Evolutionary conservation across 2,797 vertebrate species (phyloP).

Genomic region (Sarcoramphus papa): DNA sequence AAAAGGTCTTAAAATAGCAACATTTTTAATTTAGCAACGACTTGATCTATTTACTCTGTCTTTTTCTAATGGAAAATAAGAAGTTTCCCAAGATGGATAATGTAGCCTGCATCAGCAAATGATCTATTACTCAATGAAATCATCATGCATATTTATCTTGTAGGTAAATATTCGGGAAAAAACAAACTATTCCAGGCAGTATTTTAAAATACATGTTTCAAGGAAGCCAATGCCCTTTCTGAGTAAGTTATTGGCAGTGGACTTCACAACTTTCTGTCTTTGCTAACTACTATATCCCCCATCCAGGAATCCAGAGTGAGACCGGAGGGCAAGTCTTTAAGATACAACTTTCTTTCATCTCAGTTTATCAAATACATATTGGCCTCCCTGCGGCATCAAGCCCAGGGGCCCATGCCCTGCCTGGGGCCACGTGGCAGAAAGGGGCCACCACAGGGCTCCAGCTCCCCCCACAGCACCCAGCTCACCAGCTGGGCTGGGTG

Average conservation of each 20-base stretch:
- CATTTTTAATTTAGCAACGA: background rate
- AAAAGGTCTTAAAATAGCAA: background rate
- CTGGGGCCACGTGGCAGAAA: background rate
- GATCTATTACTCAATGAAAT: background rate
- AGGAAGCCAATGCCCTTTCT: background rate
- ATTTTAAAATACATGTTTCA: background rate
- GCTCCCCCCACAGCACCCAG: background rate
- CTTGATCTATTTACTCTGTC: background rate
- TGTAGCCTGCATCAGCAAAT: background rate
- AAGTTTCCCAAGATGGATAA: background rate
- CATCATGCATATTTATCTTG: background rate
- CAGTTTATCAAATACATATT: background rate
- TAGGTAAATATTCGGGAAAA: background rate
- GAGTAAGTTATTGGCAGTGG: background rate
- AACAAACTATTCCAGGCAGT: background rate
- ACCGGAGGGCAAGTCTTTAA: background rate
- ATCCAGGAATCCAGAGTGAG: background rate
- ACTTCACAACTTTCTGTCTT: background rate
- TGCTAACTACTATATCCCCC: background rate
- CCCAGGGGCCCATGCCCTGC: background rate
- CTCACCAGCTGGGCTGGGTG: background rate
- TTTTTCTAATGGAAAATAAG: background rate
- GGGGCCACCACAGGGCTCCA: background rate
- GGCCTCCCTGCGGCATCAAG: background rate
- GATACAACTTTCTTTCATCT: background rate